Evolutionary conservation across 2,113 vertebrate genomes (phyloP).

Genomic region (Periophthalmus modestus): DNA sequence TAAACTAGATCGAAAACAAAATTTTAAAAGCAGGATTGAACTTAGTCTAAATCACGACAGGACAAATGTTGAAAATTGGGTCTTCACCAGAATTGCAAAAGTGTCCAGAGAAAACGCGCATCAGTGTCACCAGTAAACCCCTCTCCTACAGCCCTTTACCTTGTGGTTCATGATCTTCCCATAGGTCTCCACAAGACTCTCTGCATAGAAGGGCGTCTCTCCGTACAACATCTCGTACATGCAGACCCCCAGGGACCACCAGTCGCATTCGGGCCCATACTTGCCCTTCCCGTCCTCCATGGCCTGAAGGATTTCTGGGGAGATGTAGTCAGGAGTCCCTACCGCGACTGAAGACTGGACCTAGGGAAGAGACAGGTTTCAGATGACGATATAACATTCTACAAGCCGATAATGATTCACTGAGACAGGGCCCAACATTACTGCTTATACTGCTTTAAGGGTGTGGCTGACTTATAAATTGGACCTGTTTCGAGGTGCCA

Average conservation of each 20-base stretch:
- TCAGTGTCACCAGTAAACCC: not conserved
- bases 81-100: not conserved
- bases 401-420: not conserved
- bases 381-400: not conserved
- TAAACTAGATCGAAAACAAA: no score
- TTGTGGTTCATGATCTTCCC: slow-evolving; percentile 99
- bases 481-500: no score
- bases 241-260: slow-evolving; percentile 99
- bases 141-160: slow-evolving; percentile 77
- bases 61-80: no score
- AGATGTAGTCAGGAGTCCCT: slow-evolving; percentile 98
- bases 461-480: no score
- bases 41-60: no score
- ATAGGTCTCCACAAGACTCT: slow-evolving; percentile 98
- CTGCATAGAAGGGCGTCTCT: slow-evolving; percentile 98
- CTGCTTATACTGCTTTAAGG: not conserved
- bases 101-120: not conserved
- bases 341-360: slow-evolving; percentile 98
- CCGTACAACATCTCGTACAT: slow-evolving; percentile 99
- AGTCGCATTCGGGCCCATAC: slow-evolving; percentile 98
- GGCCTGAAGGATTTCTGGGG: slow-evolving; percentile 97
- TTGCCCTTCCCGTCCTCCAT: slow-evolving; percentile 99
- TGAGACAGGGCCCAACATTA: not conserved
- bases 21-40: not conserved
- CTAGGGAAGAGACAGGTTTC: slow-evolving; percentile 60